Evolutionary conservation across 2,888 invertebrate species (phyloP), one percentile per base, ranked within the genome.

Genomic region (Diplazon laetatorius): DNA sequence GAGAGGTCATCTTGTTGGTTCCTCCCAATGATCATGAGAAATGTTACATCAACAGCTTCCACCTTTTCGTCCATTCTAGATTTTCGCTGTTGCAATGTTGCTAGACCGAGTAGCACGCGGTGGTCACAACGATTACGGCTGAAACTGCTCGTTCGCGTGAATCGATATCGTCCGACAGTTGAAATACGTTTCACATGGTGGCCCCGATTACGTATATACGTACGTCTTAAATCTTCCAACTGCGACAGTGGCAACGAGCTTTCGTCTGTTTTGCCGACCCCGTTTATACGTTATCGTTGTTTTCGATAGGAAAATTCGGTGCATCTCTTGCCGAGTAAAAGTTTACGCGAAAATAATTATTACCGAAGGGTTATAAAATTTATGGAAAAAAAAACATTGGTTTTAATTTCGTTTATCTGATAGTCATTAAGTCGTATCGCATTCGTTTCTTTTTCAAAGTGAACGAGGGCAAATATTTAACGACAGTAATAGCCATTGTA

Each of bases 151-250:
- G 18, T 44, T 68, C 35, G 18, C 48, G 42, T 22, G 42, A 74
- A 62, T 55, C 74, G 60, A 74, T 74, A 60, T 52, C 52, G 30
- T 68, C 44, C 30, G 35, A n/a, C 42, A 68, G 50, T 60, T 74
- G 50, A 59, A 50, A 66, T 66, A 60, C 68, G 59, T 30, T 42
- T 68, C 50, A 44, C 50, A 30, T 55, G 25, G 25, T 30, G 42
- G 30, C 30, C 30, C 52, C 8, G 52, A 14, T 55, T 55, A 55
- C 52, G 0, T n/a, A n/a, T n/a, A 25, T 25, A 9, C 1, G 14
- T 2, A 14, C 30, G 30, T 55, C 52, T 30, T 55, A 55, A 55
- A 55, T 55, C 30, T n/a, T n/a, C 14, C 9, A 14, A 30, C n/a
- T 30, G 14, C 52, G 52, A 55, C 52, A 55, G 52, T 30, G 52